Percentiles rank a stretch among this genome's conserved stretches.
phyloP scores from a whole-genome alignment of 1,140 invertebrate genomes.

The Leptinotarsa defecta region DNA sequence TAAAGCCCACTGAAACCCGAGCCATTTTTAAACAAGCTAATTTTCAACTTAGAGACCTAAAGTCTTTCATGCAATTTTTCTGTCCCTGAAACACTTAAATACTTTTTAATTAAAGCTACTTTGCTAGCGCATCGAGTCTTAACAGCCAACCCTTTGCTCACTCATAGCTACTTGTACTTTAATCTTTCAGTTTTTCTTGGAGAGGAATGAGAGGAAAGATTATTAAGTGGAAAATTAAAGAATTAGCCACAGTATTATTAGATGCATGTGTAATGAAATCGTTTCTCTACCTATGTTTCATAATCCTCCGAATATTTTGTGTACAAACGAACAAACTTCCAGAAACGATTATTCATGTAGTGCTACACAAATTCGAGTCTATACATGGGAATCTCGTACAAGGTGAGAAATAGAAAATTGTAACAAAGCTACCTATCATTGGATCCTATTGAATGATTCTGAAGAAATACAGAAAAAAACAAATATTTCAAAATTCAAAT shows the following conservation, averaged over 20 bases:
- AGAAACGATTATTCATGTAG: too few species aligned
- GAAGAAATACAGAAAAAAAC: too few species aligned
- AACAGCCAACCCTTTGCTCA: conserved; percentile 37
- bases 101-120: conserved; percentile 42
- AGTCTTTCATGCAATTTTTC: conserved; percentile 37
- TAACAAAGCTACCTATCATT: too few species aligned
- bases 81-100: conserved; percentile 39
- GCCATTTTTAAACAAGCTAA: conserved; percentile 31
- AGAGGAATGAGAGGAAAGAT: conserved; percentile 36
- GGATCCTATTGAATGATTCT: too few species aligned
- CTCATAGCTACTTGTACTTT: conserved; percentile 37
- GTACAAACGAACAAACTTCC: too few species aligned
- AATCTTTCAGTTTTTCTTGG: conserved; percentile 40
- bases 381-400: too few species aligned
- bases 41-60: conserved; percentile 34
- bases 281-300: too few species aligned
- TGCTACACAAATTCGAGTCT: too few species aligned
- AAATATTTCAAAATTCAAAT: too few species aligned
- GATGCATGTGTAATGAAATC: neutral
- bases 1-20: conserved; percentile 17
- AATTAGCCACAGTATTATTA: conserved; percentile 13
- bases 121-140: conserved; percentile 36
- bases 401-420: too few species aligned
- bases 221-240: conserved; percentile 36
- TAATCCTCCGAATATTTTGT: too few species aligned